These are phyloP conservation scores for Schizotus pectinicornis DNA, from an alignment of 2,888 invertebrate species.

Conservation along the genomic window DNA sequence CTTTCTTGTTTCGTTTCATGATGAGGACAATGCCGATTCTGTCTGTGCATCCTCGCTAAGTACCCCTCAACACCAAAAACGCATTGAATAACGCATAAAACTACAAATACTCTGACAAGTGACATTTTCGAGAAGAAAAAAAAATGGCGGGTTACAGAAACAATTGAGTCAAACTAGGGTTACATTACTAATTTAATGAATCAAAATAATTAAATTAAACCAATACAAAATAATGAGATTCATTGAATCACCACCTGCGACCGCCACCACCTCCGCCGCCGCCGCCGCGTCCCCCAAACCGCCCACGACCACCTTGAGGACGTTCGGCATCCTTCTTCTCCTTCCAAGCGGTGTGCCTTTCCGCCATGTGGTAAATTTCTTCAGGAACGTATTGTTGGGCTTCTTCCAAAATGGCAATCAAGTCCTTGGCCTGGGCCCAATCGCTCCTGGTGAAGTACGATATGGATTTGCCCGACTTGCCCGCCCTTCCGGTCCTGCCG, in stretches of 20 bases:
- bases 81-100: too few species aligned
- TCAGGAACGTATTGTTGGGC: slow-evolving; percentile 82
- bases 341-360: slow-evolving; percentile 73
- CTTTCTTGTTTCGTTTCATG: too few species aligned
- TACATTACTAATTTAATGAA: too few species aligned
- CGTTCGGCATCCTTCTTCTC: slow-evolving; percentile 61
- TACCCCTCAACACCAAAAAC: too few species aligned
- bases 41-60: too few species aligned
- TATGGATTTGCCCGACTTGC: slow-evolving; percentile 81
- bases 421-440: slow-evolving; percentile 80
- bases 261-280: slow-evolving; percentile 50
- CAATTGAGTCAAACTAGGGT: not conserved
- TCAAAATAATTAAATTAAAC: not conserved
- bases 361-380: slow-evolving; percentile 77
- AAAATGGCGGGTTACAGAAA: not conserved
- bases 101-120: too few species aligned
- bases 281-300: slow-evolving; percentile 52
- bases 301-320: not conserved
- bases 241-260: slow-evolving; percentile 21
- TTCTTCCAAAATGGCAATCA: slow-evolving; percentile 87
- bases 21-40: too few species aligned
- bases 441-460: slow-evolving; percentile 82
- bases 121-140: not conserved
- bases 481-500: slow-evolving; percentile 94
- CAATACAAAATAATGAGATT: not conserved